Conservation (phyloP, 2,113 vertebrate species). For the Burhinus bistriatus region DNA sequence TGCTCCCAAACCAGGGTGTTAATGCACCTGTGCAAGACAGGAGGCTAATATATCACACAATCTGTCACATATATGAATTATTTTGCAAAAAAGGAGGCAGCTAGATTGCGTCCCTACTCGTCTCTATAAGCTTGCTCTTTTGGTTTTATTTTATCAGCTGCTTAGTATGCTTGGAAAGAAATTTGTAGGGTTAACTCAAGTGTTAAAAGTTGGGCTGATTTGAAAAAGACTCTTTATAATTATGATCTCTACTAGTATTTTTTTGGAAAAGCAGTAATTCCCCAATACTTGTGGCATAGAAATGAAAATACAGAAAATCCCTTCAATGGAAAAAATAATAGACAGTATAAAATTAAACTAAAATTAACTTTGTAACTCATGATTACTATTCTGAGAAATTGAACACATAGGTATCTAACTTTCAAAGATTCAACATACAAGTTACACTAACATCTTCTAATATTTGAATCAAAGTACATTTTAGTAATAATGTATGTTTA, state of each 20-base stretch:
- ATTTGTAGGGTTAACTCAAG: not conserved
- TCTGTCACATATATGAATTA: not conserved
- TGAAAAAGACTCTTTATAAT: not conserved
- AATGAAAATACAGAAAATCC: constrained; percentile 8
- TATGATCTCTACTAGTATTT: not conserved
- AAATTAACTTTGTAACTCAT: not conserved
- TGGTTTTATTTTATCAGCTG: not conserved
- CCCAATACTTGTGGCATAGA: not conserved
- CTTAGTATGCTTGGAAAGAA: not conserved
- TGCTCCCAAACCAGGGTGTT: not conserved
- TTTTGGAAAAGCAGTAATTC: not conserved
- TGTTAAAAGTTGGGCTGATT: not conserved
- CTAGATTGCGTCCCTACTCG: not conserved
- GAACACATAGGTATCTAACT: not conserved
- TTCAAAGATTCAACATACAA: not conserved
- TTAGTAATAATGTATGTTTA: not conserved
- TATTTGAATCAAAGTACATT: not conserved
- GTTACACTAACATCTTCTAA: not conserved
- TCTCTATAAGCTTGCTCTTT: not conserved
- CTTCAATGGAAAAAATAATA: not conserved
- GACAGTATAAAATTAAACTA: not conserved
- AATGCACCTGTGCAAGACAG: not conserved
- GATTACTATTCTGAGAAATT: not conserved
- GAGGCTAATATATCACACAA: not conserved
- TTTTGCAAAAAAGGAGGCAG: not conserved